Percentiles rank a stretch among this genome's conserved stretches.
Conservation (phyloP, 1,140 invertebrate species). For the Parasteatoda tepidariorum region DNA sequence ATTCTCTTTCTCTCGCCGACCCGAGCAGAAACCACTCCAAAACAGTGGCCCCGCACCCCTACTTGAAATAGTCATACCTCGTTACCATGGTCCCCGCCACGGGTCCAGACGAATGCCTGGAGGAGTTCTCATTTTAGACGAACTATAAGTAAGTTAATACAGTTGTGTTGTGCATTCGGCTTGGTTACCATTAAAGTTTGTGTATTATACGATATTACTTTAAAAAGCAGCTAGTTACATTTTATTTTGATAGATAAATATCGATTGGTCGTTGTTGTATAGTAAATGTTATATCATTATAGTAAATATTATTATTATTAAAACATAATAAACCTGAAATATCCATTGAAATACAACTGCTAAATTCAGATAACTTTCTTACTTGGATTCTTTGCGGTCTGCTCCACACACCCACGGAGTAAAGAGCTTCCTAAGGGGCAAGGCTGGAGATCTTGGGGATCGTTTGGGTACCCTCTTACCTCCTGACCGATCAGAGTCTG, state of each 20-base stretch:
- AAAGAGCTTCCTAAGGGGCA: conserved; percentile 36
- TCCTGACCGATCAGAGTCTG: background rate
- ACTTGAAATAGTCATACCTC: no score
- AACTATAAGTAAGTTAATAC: no score
- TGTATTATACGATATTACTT: background rate
- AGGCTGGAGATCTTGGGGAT: background rate
- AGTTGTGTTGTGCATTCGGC: no score
- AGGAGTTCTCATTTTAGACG: no score
- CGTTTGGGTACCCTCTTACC: background rate
- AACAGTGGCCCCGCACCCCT: no score
- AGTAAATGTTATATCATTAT: no score
- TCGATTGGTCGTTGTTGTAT: no score
- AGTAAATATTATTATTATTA: background rate
- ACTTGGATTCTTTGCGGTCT: conserved; percentile 17
- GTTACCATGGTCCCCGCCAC: no score
- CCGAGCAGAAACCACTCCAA: no score
- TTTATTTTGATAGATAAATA: background rate
- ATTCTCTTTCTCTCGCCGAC: no score
- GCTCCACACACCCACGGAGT: conserved; percentile 25
- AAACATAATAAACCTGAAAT: no score
- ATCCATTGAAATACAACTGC: background rate
- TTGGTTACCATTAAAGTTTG: background rate
- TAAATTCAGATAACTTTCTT: background rate
- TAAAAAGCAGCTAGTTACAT: background rate
- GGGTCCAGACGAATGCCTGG: no score